Percentiles rank a stretch among this genome's conserved stretches.
These are phyloP conservation scores for Gulo gulo DNA, from an alignment of 2,113 vertebrate species.

Conservation along the genomic window DNA sequence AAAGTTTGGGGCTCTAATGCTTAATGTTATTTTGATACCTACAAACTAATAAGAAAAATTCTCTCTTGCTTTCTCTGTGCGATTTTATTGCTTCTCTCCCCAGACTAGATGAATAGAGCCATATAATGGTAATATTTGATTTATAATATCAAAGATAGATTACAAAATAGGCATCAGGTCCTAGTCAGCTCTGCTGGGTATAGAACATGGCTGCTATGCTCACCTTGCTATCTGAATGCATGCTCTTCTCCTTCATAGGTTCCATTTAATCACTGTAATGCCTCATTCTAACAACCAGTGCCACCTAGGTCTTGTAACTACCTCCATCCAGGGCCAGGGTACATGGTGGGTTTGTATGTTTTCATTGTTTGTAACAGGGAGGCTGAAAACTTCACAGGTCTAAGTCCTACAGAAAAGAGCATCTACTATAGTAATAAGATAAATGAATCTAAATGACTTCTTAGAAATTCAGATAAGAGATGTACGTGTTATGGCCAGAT, in stretches of 20 bases:
- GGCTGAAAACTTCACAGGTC: neutral
- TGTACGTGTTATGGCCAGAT: neutral
- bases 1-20: slow-evolving; percentile 36
- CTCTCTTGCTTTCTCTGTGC: slow-evolving; percentile 49
- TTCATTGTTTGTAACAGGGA: neutral
- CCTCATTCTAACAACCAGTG: slow-evolving; percentile 36
- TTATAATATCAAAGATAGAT: slow-evolving; percentile 30
- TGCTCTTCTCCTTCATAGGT: slow-evolving; percentile 53
- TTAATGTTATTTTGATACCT: slow-evolving; percentile 29
- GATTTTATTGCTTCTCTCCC: slow-evolving; percentile 64
- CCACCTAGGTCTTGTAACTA: slow-evolving; percentile 34
- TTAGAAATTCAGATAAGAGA: slow-evolving; percentile 47
- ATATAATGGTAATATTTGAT: neutral
- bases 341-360: slow-evolving; percentile 30
- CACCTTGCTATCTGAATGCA: slow-evolving; percentile 41
- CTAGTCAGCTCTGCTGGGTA: neutral
- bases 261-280: slow-evolving; percentile 47
- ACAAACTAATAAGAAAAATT: slow-evolving; percentile 25
- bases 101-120: slow-evolving; percentile 22
- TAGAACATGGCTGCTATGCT: slow-evolving; percentile 39
- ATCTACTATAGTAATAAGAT: neutral
- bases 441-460: slow-evolving; percentile 29
- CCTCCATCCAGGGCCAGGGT: slow-evolving; percentile 8
- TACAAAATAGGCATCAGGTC: neutral
- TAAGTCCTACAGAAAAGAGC: neutral